A percentile compares a stretch with the other conserved stretches of the same genome.
Conservation (phyloP, 35 echinoderm and acorn worm genomes). For the Ptychodera flava region DNA sequence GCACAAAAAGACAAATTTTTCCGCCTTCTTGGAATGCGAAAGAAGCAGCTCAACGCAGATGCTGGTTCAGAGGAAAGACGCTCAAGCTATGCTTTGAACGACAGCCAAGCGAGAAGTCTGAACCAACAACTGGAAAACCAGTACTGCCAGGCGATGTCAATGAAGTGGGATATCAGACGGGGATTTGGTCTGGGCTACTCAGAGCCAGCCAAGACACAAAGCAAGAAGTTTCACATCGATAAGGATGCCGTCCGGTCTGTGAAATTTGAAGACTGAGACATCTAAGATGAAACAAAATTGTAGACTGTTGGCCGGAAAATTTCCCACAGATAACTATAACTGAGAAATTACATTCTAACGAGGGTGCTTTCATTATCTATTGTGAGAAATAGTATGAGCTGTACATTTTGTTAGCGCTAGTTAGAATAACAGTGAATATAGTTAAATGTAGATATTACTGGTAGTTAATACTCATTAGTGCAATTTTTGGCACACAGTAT, state of each 20-base stretch:
- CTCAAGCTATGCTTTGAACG: background rate
- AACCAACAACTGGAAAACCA: background rate
- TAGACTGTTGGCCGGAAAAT: no score
- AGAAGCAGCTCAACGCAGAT: background rate
- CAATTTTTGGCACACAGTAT: no score
- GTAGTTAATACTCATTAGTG: no score
- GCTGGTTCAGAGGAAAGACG: background rate
- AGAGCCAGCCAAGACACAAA: background rate
- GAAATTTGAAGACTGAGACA: background rate
- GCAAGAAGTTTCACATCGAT: background rate
- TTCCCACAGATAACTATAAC: no score
- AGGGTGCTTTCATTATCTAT: no score
- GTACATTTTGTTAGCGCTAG: no score
- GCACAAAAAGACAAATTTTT: background rate
- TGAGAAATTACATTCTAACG: no score
- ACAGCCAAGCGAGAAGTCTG: background rate
- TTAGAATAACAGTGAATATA: no score
- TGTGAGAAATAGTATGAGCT: no score
- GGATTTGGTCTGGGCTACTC: background rate
- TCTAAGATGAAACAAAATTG: no score
- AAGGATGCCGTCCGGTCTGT: background rate
- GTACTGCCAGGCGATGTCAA: background rate
- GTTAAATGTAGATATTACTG: no score
- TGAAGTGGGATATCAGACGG: background rate
- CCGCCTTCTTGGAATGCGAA: background rate